Base-by-base conservation (phyloP, 2,888 invertebrate genomes). In the Lepidochrysops patricia region DNA sequence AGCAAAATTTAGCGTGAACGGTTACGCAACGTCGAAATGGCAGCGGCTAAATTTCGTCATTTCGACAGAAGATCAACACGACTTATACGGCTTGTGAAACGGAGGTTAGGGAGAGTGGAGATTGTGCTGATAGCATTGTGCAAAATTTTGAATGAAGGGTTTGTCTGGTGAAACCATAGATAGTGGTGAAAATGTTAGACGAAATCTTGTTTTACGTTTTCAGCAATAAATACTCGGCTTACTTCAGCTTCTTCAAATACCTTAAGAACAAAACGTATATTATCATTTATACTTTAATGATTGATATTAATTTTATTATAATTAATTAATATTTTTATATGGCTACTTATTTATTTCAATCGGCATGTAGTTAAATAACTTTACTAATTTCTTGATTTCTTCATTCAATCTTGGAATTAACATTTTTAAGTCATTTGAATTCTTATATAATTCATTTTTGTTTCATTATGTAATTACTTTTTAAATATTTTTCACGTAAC, bases 41-140 rank as follows among this genome's bases (percentile, higher is more conserved):
- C 87, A 85, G 79, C 79, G 78, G 80, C 83, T 80, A 82, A 86
- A 86, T 89, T 89, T 89, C 88, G 86, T 83, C 85, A 89, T 82
- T 85, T 80, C 76, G 76, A 74, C 75, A 73, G 83, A 84, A 80
- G 82, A 85, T 81, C 83, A 75, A 65, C 71, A 73, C 73, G 71
- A 73, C 80, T 75, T 80, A 80, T 82, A 83, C 82, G 67, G 60
- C 66, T 63, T 80, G 74, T 76, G 80, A 80, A 79, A 80, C 62
- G 59, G 57, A 61, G 50, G 60, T 61, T 62, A 60, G 58, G 58
- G 52, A 32, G 15, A 27, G 48, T 48, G 50, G 60, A 9, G 32
- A 7, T 48, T 57, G 25, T 57, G 27, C 57, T 27, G 19, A 27
- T 27, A n/a, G 43, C 48, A 57, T 50, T 43, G 43, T 43, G 43